Evolutionary conservation across 2,797 vertebrate genomes (phyloP), one percentile per base, ranked within the genome.

Genomic region (Chaenodraco wilsoni): DNA sequence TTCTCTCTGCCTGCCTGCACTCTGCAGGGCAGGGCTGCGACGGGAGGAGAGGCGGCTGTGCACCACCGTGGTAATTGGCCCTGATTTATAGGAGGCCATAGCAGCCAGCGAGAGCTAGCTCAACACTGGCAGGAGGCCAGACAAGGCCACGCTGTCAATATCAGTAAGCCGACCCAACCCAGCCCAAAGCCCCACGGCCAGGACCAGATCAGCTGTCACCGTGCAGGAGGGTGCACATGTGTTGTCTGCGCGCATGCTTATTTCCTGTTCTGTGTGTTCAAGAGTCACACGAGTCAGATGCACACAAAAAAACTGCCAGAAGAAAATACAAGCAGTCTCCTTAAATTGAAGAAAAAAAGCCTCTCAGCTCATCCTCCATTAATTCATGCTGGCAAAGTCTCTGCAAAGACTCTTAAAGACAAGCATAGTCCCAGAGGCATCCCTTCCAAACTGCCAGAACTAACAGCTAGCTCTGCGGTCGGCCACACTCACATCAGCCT

Each of bases 61-160:
- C 83, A 87, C 74, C 81, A 78, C 72, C 72, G 63, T 87, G 79
- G 85, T 93, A 93, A 93, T 90, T 92, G 92, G 91, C 83, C 70
- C 72, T 93, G 91, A 94, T 93, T 94, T 93, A 94, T 93, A 87
- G 89, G 69, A 83, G 88, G 75, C 87, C 84, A 65, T 75, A 75
- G 82, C 83, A 86, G 82, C 85, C 87, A 84, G 85, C 12, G 14
- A 80, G 84, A 84, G 84, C 87, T 75, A 78, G 84, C 87, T 78
- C 79, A 80, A 88, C 77, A 43, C 76, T 91, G 90, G 87, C 88
- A 75, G 45, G 6, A 67, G 72, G 84, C 92, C 91, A 90, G 84
- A 72, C 76, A 55, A 86, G 79, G 84, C 84, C 87, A 85, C 52
- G 15, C 85, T 84, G 91, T 92, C 90, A 79, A 90, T 89, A 91